Conservation (phyloP, 2,797 vertebrate genomes). For the Hippocampus kuda region DNA sequence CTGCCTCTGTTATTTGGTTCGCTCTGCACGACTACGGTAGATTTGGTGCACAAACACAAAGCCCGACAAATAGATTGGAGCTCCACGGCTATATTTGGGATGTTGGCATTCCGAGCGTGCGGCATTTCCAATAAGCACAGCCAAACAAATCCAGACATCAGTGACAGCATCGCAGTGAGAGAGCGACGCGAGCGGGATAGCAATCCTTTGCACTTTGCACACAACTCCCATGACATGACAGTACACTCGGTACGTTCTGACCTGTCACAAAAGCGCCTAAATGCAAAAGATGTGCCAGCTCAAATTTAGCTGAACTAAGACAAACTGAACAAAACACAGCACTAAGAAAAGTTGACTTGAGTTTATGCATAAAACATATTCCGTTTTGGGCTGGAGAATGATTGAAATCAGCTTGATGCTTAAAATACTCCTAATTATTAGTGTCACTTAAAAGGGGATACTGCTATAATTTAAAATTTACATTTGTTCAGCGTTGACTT, state of each 20-base stretch:
- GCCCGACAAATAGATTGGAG: not conserved
- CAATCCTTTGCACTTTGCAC: conserved; percentile 8
- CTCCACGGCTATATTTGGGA: not conserved
- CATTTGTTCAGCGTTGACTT: not conserved
- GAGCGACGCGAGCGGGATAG: conserved; percentile 13
- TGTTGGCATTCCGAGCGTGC: conserved; percentile 16
- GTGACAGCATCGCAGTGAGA: conserved; percentile 5
- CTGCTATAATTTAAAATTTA: not conserved
- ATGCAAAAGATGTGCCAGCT: not conserved
- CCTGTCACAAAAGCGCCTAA: not conserved
- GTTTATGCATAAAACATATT: not conserved
- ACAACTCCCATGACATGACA: conserved; percentile 7
- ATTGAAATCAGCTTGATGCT: not conserved
- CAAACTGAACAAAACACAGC: not conserved
- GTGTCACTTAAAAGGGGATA: not conserved
- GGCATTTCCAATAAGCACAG: conserved; percentile 14
- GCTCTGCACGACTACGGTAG: not conserved
- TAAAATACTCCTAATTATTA: not conserved
- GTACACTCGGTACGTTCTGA: conserved; percentile 2
- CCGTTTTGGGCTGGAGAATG: not conserved
- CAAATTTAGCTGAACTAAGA: not conserved
- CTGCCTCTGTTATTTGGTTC: conserved; percentile 5
- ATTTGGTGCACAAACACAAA: not conserved
- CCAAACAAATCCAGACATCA: conserved; percentile 16
- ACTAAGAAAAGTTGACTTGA: not conserved